phyloP scores from a whole-genome alignment of 2,888 invertebrate species.

The Biston stratarius region DNA sequence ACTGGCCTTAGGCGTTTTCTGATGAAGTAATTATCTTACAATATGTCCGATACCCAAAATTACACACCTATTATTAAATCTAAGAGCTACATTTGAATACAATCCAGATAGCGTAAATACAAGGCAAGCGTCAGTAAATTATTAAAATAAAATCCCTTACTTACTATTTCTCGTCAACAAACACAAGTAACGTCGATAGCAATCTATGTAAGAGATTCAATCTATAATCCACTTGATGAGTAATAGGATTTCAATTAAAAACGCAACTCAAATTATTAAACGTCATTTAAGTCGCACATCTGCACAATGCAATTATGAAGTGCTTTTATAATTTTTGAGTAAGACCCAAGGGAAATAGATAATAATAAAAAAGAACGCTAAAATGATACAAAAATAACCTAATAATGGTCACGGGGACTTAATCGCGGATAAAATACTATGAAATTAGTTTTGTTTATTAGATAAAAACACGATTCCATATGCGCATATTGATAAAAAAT shows the following conservation, averaged over 20 bases:
- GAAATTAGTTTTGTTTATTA: no score
- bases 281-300: no score
- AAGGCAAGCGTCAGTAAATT: constrained; percentile 40
- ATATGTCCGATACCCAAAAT: constrained; percentile 17
- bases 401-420: no score
- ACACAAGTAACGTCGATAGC: constrained; percentile 27
- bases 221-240: not conserved
- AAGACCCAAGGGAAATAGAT: no score
- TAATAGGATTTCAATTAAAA: not conserved
- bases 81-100: constrained; percentile 36
- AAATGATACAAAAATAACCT: no score
- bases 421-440: no score
- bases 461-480: no score
- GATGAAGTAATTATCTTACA: constrained; percentile 9
- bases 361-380: no score
- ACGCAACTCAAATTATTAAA: no score
- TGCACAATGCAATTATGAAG: no score
- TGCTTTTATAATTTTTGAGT: no score
- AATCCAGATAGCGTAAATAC: constrained; percentile 39
- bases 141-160: constrained; percentile 34
- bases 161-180: constrained; percentile 24
- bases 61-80: constrained; percentile 22
- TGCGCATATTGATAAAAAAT: no score
- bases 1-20: not conserved
- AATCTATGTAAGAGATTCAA: not conserved